Base-by-base conservation (phyloP, 2,797 vertebrate genomes). In the Scyliorhinus canicula region DNA sequence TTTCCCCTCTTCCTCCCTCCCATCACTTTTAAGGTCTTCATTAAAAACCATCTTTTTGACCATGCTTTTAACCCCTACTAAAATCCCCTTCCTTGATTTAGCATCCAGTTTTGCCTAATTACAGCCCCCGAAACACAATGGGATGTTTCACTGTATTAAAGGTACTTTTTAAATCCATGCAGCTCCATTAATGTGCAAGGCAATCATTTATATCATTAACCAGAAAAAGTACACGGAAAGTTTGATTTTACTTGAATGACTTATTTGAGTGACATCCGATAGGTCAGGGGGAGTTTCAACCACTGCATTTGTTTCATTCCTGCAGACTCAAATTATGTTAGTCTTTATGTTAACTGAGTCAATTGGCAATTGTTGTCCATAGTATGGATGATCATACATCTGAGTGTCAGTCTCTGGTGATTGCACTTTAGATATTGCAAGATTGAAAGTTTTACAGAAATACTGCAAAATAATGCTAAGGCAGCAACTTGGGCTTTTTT, bases 401-500 rank as follows among this genome's bases (percentile, higher is more conserved):
- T 95, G 52, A 84, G 95, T 95, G 95, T 77, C 52, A 95, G 0
- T 93, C 94, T 95, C 90, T 0, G 19, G 95, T 96, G 95, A 95
- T 96, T 96, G 95, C 67, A 71, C 28, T 52, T 3, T 47, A 44
- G 24, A 7, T 94, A 50, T 94, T 71, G 12, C 63, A 44, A 94
- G 47, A 35, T 14, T 71, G 7, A 19, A 31, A 90, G 14, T 97
- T 96, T 96, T 95, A 95, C 95, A 95, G 95, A 95, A 96, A 50
- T 95, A 95, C 86, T 57, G 4, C 5, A 6, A 52, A 40, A 35
- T 31, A 47, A 52, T 94, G 93, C 24, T 50, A 50, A 19, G 67
- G 93, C 47, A n/a, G 47, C 28, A 26, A 63, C 11, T 93, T 5
- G 31, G 57, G 50, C 11, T 35, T 71, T 50, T 31, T 44, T 40